A percentile compares a stretch with the other conserved stretches of the same genome.
Conservation (phyloP, 2,888 invertebrate species). For the Drosophila austrosaltans region DNA sequence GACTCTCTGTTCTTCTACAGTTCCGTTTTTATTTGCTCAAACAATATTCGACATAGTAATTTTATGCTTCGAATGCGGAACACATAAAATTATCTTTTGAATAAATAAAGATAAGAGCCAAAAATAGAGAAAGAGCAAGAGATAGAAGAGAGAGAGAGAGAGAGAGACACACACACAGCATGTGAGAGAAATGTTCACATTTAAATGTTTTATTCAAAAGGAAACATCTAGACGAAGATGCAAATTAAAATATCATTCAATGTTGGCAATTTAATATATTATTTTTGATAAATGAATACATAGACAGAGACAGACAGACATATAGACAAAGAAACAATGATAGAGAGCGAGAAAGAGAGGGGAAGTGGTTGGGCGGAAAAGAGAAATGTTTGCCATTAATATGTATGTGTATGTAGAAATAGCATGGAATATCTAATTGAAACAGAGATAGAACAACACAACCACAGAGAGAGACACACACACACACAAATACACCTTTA, state of each 20-base stretch:
- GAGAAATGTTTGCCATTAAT: conserved; percentile 50
- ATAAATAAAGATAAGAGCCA: conserved; percentile 77
- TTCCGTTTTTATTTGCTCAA: conserved; percentile 77
- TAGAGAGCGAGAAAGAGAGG: background rate
- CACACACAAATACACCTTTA: conserved; percentile 19
- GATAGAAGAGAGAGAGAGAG: background rate
- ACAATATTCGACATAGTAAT: conserved; percentile 78
- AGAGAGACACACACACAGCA: conserved; percentile 26
- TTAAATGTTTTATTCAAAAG: conserved; percentile 78
- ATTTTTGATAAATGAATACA: conserved; percentile 77
- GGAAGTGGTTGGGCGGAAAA: background rate
- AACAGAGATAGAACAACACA: conserved; percentile 21
- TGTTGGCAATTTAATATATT: conserved; percentile 79
- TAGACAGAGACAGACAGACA: conserved; percentile 35
- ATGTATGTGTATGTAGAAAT: conserved; percentile 26
- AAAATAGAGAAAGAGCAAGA: conserved; percentile 28
- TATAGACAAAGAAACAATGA: conserved; percentile 5
- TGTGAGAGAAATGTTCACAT: conserved; percentile 52
- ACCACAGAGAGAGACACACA: background rate
- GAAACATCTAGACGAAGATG: conserved; percentile 75
- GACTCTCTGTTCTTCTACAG: conserved; percentile 54
- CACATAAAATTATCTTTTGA: conserved; percentile 79
- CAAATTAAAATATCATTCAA: conserved; percentile 79
- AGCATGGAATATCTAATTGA: conserved; percentile 22
- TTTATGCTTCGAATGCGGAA: conserved; percentile 79